Conservation (phyloP, 1,140 invertebrate genomes). For the Scaptomyza hsui region DNA sequence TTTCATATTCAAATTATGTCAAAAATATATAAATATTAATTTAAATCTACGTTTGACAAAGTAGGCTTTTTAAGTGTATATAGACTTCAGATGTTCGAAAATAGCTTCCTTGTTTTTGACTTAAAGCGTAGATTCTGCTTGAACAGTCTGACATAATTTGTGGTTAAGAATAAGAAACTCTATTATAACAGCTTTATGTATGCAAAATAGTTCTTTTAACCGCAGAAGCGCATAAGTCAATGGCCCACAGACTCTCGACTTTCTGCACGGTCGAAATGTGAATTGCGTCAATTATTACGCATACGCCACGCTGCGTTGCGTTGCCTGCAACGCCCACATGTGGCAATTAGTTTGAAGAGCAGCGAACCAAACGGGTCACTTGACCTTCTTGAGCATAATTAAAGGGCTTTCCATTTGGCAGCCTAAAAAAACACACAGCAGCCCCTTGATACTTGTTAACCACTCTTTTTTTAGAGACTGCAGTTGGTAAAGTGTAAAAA, state of each 20-base stretch:
- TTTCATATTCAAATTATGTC: too few species aligned
- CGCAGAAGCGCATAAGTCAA: slow-evolving; percentile 14
- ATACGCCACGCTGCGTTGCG: slow-evolving; percentile 25
- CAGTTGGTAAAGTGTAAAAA: slow-evolving; percentile 12
- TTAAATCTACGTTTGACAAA: too few species aligned
- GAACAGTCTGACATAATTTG: too few species aligned
- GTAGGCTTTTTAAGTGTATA: too few species aligned
- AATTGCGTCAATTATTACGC: slow-evolving; percentile 39
- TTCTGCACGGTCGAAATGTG: neutral
- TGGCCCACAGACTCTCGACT: neutral
- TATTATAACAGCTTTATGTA: too few species aligned
- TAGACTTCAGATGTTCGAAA: too few species aligned
- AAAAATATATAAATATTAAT: too few species aligned
- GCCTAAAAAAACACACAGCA: slow-evolving; percentile 35
- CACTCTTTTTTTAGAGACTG: slow-evolving; percentile 53
- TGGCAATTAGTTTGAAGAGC: slow-evolving; percentile 34
- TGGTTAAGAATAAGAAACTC: too few species aligned
- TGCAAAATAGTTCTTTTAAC: neutral
- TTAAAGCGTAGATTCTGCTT: too few species aligned
- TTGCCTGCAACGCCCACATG: slow-evolving; percentile 12
- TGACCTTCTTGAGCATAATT: slow-evolving; percentile 57
- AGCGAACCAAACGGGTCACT: slow-evolving; percentile 36
- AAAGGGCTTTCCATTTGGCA: slow-evolving; percentile 45
- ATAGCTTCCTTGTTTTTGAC: too few species aligned
- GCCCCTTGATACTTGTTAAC: slow-evolving; percentile 62